These are phyloP conservation scores for Tridacna crocea DNA, from an alignment of 2,888 invertebrate species.

Conservation along the genomic window DNA sequence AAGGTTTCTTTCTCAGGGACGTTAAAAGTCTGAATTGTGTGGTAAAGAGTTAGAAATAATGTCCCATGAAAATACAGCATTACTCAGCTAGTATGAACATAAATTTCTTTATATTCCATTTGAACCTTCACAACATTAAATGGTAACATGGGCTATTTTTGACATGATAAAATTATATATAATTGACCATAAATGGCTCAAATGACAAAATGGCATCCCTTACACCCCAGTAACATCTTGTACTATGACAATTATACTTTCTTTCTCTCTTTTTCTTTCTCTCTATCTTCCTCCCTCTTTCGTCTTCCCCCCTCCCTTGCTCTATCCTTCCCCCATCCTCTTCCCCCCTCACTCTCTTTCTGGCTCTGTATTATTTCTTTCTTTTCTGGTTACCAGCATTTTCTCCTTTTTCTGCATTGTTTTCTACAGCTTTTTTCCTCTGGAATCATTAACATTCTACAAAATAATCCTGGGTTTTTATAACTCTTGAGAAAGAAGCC, in stretches of 20 bases:
- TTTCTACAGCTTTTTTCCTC: neutral
- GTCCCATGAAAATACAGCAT: too few relatives aligned
- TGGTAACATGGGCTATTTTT: conserved; percentile 3
- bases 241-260: too few relatives aligned
- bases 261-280: neutral
- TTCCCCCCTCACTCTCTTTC: neutral
- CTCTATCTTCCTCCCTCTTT: neutral
- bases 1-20: too few relatives aligned
- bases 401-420: neutral
- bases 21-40: too few relatives aligned
- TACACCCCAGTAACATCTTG: too few relatives aligned
- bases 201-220: neutral
- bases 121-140: conserved; percentile 8
- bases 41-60: too few relatives aligned
- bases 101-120: neutral
- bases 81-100: too few relatives aligned
- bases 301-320: neutral
- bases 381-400: neutral
- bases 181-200: conserved; percentile 20
- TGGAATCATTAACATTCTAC: too few relatives aligned
- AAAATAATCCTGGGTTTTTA: too few relatives aligned
- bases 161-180: conserved; percentile 20
- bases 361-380: neutral
- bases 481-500: too few relatives aligned
- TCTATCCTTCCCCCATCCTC: neutral